Percentiles rank a stretch among this genome's conserved stretches.
These are phyloP conservation scores for Scytalopus superciliaris DNA, from an alignment of 2,113 vertebrate species.

Conservation along the genomic window DNA sequence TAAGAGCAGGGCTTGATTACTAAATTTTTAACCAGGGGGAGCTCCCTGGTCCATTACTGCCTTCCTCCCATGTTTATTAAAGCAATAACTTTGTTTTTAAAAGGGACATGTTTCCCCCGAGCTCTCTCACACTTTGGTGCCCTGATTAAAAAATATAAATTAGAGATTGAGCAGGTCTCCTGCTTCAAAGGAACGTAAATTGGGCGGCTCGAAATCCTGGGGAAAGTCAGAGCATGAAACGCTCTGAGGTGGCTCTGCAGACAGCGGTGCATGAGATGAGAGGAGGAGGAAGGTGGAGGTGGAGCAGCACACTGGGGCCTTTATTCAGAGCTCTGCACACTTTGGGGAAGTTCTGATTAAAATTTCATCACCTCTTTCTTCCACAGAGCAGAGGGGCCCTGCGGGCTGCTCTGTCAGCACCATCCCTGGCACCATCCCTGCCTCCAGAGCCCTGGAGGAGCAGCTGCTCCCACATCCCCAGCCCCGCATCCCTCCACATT, in stretches of 20 bases:
- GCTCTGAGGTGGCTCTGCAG: not conserved
- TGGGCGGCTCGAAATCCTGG: not conserved
- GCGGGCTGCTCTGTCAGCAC: not conserved
- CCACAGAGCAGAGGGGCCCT: not conserved
- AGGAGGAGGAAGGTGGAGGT: not conserved
- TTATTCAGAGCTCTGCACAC: not conserved
- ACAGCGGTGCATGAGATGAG: accelerated
- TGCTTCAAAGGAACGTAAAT: not conserved
- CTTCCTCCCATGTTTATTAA: constrained; percentile 62
- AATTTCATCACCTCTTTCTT: not conserved
- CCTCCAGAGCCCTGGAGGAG: not conserved
- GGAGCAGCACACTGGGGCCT: not conserved
- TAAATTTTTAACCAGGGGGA: constrained; percentile 37
- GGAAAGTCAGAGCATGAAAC: not conserved
- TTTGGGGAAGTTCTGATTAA: not conserved
- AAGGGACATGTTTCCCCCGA: constrained; percentile 39
- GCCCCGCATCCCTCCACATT: not conserved
- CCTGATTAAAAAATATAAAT: constrained; percentile 70
- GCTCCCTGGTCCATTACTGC: not conserved
- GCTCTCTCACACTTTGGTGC: not conserved
- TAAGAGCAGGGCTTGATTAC: not conserved
- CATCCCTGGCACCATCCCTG: not conserved
- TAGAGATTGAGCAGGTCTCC: not conserved
- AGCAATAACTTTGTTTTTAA: constrained; percentile 70
- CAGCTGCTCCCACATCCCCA: accelerated